Base-by-base conservation (phyloP, 2,888 invertebrate species). In the Nomada goodeniana region DNA sequence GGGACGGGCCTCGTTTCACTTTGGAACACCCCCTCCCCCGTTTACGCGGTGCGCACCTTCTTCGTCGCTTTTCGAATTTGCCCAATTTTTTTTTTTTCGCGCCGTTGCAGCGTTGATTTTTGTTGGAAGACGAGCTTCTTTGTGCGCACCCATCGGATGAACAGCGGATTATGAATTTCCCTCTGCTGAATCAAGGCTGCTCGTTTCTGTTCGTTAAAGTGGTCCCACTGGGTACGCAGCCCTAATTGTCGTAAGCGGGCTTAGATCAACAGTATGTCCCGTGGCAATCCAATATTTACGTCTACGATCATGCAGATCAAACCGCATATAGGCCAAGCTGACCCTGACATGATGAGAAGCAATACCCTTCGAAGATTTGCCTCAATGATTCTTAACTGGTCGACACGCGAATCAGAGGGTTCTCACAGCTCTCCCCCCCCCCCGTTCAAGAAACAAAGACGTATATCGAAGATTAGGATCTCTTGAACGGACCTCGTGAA, bases 251-350 rank as follows among this genome's bases (percentile, higher is more conserved):
- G 59, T 67, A 67, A 79, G 63, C 70, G 76, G 63, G 70, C 59
- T 82, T 67, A 70, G 82, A 74, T 75, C 82, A 85, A 63, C 67
- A 63, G 60, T 64, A 52, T 83, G 74, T 85, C 80, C 83, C 76
- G 76, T 85, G 83, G 73, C 86, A 83, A 85, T 76, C 70, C 70
- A 64, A 75, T 86, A 80, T 85, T 86, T 80, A 59, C 69, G 80
- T 76, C 55, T 61, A 57, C 57, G 67, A 82, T 57, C 65, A 53
- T 65, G 44, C 52, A 60, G 44, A 65, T 73, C 36, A 36, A 44
- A 52, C 26, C 47, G 29, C 5, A 75, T 60, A 55, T 76, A 44
- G 73, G 74, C 71, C 74, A 61, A 59, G 73, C 64, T 82, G 85
- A 80, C 86, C 85, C 83, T 83, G 85, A 77, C 69, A 77, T 55